Percentiles rank a stretch among this genome's conserved stretches.
Conservation (phyloP, 2,888 invertebrate genomes). For the Acleris sparsana region DNA sequence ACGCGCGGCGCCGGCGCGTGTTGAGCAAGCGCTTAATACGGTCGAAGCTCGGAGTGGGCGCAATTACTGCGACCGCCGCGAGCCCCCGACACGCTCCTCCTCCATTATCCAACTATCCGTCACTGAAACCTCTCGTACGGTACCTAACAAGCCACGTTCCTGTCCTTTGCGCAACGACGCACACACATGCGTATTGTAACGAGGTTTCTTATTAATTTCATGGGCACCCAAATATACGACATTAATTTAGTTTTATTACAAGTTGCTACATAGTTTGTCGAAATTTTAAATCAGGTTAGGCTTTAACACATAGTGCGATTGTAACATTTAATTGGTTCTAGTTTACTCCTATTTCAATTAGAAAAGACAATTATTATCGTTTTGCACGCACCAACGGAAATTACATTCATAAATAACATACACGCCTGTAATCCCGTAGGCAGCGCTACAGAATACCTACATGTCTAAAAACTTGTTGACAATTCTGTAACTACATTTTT, state of each 20-base stretch:
- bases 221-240: conserved; percentile 21
- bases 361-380: no score
- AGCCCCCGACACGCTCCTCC: conserved; percentile 54
- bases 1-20: conserved; percentile 26
- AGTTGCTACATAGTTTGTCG: conserved; percentile 21
- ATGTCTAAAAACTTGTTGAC: no score
- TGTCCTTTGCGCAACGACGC: conserved; percentile 44
- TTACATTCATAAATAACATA: no score
- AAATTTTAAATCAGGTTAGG: not conserved
- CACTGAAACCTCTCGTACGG: conserved; percentile 55
- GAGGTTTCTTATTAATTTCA: conserved; percentile 32
- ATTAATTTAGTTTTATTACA: conserved; percentile 33
- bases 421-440: no score
- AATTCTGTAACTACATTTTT: no score
- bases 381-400: no score
- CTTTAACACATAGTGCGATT: conserved; percentile 1
- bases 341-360: no score
- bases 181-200: conserved; percentile 35
- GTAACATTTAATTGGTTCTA: not conserved
- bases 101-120: conserved; percentile 50
- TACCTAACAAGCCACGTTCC: conserved; percentile 49
- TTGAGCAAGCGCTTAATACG: conserved; percentile 64
- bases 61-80: conserved; percentile 61
- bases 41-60: conserved; percentile 50
- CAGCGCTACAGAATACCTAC: no score